phyloP scores from a whole-genome alignment of 1,140 invertebrate species.

The Hycleus phaleratus region DNA sequence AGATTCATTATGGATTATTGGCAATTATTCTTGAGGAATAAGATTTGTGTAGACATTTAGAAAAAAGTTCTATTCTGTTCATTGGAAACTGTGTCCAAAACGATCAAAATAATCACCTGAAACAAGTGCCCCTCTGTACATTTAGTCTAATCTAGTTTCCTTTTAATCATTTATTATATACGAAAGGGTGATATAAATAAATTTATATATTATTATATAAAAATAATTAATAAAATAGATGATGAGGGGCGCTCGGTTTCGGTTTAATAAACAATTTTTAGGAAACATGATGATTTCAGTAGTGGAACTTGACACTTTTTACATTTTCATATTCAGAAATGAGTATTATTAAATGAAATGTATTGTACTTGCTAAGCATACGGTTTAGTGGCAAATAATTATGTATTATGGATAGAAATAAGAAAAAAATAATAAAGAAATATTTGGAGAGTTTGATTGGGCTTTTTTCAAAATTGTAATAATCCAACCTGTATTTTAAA shows the following conservation, averaged over 20 bases:
- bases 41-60: no score
- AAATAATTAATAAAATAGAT: constrained; percentile 2
- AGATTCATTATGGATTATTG: neutral
- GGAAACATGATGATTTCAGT: constrained; percentile 17
- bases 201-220: constrained; percentile 1
- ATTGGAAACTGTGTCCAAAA: constrained; percentile 1
- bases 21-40: neutral
- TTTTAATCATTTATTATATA: constrained; percentile 18
- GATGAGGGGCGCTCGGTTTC: constrained; percentile 5
- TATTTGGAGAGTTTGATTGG: constrained; percentile 13
- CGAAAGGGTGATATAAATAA: constrained; percentile 24
- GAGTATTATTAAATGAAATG: constrained; percentile 29
- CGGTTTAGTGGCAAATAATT: constrained; percentile 35
- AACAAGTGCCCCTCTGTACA: neutral
- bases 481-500: no score
- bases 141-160: constrained; percentile 26
- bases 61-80: constrained; percentile 8
- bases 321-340: constrained; percentile 34
- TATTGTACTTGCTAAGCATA: constrained; percentile 36
- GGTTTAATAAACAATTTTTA: neutral
- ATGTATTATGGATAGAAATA: constrained; percentile 33
- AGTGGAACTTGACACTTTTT: constrained; percentile 26
- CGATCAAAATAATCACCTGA: constrained; percentile 1
- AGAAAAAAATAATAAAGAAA: constrained; percentile 27
- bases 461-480: neutral